Percentiles rank a stretch among this genome's conserved stretches.
phyloP scores from a whole-genome alignment of 2,888 invertebrate genomes.

The Melangyna quadrimaculata region DNA sequence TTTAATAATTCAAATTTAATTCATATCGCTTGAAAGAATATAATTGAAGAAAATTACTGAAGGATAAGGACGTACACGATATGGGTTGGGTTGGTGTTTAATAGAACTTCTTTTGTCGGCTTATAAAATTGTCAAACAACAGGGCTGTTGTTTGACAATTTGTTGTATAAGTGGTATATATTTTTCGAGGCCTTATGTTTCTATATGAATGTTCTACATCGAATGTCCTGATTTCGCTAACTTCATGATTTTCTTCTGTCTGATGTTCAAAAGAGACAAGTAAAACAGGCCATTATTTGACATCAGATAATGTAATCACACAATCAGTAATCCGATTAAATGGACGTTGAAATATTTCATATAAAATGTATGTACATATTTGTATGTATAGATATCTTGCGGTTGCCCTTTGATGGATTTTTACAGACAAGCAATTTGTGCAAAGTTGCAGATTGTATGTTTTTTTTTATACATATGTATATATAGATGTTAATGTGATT shows the following conservation, averaged over 20 bases:
- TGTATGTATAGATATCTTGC: neutral
- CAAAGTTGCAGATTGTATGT: neutral
- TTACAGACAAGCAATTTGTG: neutral
- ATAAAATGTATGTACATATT: no score
- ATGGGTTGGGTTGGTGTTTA: neutral
- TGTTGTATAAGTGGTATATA: neutral
- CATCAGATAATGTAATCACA: constrained; percentile 1
- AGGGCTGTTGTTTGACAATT: neutral
- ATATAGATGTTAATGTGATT: neutral
- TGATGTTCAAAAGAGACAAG: neutral
- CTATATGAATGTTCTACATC: neutral
- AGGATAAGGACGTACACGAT: neutral
- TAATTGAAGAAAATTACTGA: neutral
- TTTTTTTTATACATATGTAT: no score
- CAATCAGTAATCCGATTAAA: constrained; percentile 14
- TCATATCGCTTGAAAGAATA: constrained; percentile 18
- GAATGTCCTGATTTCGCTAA: neutral
- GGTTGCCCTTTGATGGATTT: constrained; percentile 9
- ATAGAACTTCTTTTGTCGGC: constrained; percentile 1
- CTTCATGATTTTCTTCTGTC: neutral
- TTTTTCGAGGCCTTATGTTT: neutral
- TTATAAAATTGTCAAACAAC: constrained; percentile 11
- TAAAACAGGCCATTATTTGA: neutral
- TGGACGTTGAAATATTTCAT: neutral
- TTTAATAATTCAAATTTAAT: constrained; percentile 56